Percentiles rank a stretch among this genome's conserved stretches.
Evolutionary conservation across 2,113 vertebrate genomes (phyloP).

Genomic region (Dendrocopos noguchii): DNA sequence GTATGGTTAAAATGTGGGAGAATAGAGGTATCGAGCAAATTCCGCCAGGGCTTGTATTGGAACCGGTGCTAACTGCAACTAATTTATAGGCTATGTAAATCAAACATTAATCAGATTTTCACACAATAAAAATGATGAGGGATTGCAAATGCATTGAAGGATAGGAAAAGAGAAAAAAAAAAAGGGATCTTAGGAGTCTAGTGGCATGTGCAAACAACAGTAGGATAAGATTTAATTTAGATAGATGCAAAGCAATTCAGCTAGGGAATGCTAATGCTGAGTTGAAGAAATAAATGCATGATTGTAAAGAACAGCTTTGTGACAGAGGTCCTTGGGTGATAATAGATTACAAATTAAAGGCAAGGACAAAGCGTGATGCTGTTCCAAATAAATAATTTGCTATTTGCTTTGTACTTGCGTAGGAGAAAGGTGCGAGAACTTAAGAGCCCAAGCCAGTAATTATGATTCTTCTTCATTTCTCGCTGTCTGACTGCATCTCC

Average conservation of each 20-base stretch:
- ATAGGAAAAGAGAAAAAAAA: background rate
- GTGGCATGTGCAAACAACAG: conserved; percentile 55
- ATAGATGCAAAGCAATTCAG: conserved; percentile 59
- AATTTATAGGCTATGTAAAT: conserved; percentile 16
- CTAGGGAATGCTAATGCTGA: conserved; percentile 51
- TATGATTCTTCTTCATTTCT: background rate
- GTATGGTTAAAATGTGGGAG: background rate
- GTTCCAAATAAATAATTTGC: conserved; percentile 38
- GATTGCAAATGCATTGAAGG: conserved; percentile 24
- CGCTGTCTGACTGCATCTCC: background rate
- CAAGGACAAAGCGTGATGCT: conserved; percentile 21
- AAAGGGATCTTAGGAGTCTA: conserved; percentile 31
- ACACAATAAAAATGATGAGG: conserved; percentile 37
- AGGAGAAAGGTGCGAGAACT: background rate
- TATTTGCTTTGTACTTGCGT: conserved; percentile 11
- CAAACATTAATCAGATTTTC: conserved; percentile 49
- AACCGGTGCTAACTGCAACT: background rate
- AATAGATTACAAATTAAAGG: conserved; percentile 55
- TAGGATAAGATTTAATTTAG: conserved; percentile 73
- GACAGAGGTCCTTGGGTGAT: conserved; percentile 43
- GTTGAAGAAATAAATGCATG: conserved; percentile 40
- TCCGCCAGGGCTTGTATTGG: background rate
- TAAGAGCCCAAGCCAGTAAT: background rate
- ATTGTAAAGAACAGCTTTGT: conserved; percentile 16
- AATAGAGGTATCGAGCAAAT: background rate